These are phyloP conservation scores for Molossus molossus DNA, from an alignment of 2,797 vertebrate species.

Conservation along the genomic window DNA sequence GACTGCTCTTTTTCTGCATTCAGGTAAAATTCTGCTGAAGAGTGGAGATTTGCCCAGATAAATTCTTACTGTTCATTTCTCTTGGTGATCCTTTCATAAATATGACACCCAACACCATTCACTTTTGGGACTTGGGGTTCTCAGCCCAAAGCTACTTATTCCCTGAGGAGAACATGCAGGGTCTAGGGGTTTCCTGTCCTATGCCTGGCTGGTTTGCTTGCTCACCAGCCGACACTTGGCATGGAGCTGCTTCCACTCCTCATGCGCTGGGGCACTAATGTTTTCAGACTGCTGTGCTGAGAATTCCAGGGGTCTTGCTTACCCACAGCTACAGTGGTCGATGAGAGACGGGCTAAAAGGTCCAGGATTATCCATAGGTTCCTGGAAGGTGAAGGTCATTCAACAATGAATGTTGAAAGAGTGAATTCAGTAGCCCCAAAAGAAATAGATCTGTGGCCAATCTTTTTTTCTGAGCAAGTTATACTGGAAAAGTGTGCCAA, in stretches of 20 bases:
- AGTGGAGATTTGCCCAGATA: not conserved
- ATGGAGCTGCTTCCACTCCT: not conserved
- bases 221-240: not conserved
- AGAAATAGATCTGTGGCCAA: not conserved
- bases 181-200: not conserved
- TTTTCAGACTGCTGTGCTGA: not conserved
- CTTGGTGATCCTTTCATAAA: not conserved
- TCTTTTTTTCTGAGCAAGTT: constrained; percentile 10
- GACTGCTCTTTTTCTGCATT: constrained; percentile 33
- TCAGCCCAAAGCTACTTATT: not conserved
- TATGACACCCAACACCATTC: not conserved
- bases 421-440: not conserved
- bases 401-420: not conserved
- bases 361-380: not conserved
- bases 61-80: not conserved
- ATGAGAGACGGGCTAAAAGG: not conserved
- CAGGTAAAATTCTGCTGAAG: not conserved
- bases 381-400: not conserved
- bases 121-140: not conserved
- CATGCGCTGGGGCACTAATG: not conserved
- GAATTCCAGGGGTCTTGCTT: not conserved
- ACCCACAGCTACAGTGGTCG: not conserved
- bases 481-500: not conserved
- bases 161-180: not conserved
- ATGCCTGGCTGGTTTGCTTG: not conserved